Evolutionary conservation across 2,888 invertebrate genomes (phyloP).

Genomic region (Brachypalpus laphriformis): DNA sequence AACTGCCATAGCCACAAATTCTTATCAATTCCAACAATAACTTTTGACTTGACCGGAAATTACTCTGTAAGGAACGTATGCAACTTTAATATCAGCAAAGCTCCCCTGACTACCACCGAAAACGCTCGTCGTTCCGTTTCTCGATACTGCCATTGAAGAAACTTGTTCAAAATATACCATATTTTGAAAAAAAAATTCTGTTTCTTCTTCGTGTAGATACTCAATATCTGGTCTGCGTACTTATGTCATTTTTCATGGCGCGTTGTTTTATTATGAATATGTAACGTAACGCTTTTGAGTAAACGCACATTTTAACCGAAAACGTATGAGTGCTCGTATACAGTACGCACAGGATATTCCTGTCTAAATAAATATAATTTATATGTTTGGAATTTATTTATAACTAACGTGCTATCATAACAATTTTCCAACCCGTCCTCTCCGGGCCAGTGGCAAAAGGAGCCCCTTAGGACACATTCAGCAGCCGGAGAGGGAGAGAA

Average conservation of each 20-base stretch:
- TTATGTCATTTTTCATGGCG: slow-evolving; percentile 55
- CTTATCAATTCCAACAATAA: slow-evolving; percentile 46
- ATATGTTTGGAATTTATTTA: slow-evolving; percentile 65
- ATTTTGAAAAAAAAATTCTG: slow-evolving; percentile 37
- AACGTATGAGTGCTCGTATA: slow-evolving; percentile 6
- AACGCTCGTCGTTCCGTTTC: neutral
- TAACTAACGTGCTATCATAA: slow-evolving; percentile 70
- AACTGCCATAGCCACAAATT: slow-evolving; percentile 39
- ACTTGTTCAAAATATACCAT: slow-evolving; percentile 29
- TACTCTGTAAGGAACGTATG: slow-evolving; percentile 38
- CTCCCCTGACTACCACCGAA: neutral
- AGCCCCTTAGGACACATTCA: slow-evolving; percentile 50
- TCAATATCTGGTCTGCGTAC: slow-evolving; percentile 47
- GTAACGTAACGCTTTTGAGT: slow-evolving; percentile 9
- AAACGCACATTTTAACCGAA: slow-evolving; percentile 30
- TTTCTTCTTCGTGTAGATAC: neutral
- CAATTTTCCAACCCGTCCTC: slow-evolving; percentile 4
- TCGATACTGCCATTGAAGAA: slow-evolving; percentile 6
- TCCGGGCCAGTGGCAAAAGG: slow-evolving; percentile 13
- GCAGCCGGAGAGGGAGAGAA: neutral
- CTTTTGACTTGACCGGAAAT: slow-evolving; percentile 70
- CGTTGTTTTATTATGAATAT: slow-evolving; percentile 50
- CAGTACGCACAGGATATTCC: slow-evolving; percentile 53
- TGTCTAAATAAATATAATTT: slow-evolving; percentile 61
- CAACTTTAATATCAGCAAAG: slow-evolving; percentile 27